These are phyloP conservation scores for Muscicapa striata DNA, from an alignment of 2,797 vertebrate species.

Conservation along the genomic window DNA sequence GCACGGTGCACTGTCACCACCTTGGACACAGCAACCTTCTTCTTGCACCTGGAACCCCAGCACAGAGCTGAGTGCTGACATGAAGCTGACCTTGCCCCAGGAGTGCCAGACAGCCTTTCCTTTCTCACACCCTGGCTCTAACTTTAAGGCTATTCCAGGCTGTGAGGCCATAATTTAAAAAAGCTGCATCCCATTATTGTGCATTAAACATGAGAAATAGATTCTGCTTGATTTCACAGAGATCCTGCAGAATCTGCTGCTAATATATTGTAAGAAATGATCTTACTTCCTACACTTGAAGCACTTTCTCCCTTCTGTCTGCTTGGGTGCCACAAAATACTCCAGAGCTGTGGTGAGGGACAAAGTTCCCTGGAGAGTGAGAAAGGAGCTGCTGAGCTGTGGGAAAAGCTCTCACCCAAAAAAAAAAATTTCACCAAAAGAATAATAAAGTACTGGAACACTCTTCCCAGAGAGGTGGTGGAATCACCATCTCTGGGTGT, in stretches of 20 bases:
- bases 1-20: neutral
- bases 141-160: neutral
- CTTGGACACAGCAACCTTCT: neutral
- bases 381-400: neutral
- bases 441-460: too few species aligned
- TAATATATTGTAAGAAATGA: rapidly evolving
- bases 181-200: neutral
- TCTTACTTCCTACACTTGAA: conserved; percentile 92
- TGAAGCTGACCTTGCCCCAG: rapidly evolving
- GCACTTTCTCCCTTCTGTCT: conserved; percentile 87
- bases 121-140: neutral
- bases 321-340: conserved; percentile 89
- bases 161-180: neutral
- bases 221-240: neutral
- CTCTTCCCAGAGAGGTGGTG: too few species aligned
- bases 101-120: neutral
- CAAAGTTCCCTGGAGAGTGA: conserved; percentile 79
- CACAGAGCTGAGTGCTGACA: neutral
- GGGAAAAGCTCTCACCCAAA: neutral
- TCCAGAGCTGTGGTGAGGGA: conserved; percentile 88
- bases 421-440: neutral
- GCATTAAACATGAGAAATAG: neutral
- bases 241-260: neutral
- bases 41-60: neutral
- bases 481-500: too few species aligned